A percentile compares a stretch with the other conserved stretches of the same genome.
phyloP scores from a whole-genome alignment of 2,797 vertebrate genomes.

The Cheirogaleus major region DNA sequence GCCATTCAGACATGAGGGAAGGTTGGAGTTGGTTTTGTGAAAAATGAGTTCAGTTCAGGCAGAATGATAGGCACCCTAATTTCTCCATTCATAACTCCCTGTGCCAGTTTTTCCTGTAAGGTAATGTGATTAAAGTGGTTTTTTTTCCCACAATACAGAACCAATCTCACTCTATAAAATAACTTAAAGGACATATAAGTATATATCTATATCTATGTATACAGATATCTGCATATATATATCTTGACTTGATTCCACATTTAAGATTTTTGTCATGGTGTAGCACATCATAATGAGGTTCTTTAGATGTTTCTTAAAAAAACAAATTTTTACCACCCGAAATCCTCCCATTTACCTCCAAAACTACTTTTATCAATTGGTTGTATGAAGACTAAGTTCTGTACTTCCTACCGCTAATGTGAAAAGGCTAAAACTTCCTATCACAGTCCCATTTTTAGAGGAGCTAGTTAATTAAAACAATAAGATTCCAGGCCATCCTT shows the following conservation, averaged over 20 bases:
- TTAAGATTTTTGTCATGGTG: not conserved
- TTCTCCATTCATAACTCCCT: not conserved
- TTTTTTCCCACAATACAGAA: not conserved
- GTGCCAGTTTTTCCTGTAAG: constrained; percentile 10
- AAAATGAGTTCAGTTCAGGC: not conserved
- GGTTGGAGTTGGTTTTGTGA: not conserved
- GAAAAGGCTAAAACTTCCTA: not conserved
- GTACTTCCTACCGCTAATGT: not conserved
- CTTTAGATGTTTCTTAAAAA: not conserved
- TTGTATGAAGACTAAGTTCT: not conserved
- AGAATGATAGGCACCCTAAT: not conserved
- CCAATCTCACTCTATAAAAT: not conserved
- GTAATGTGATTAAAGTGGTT: not conserved
- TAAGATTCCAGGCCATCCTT: not conserved
- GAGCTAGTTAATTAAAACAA: not conserved
- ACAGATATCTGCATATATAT: not conserved
- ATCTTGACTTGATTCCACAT: not conserved
- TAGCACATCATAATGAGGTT: not conserved
- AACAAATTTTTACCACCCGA: not conserved
- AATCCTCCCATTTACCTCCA: not conserved
- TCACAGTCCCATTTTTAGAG: not conserved
- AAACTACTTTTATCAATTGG: not conserved
- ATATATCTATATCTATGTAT: not conserved
- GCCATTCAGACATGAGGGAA: not conserved
- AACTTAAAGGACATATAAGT: not conserved